phyloP scores from a whole-genome alignment of 2,797 vertebrate species.

The Melanotaenia maccullochi region DNA sequence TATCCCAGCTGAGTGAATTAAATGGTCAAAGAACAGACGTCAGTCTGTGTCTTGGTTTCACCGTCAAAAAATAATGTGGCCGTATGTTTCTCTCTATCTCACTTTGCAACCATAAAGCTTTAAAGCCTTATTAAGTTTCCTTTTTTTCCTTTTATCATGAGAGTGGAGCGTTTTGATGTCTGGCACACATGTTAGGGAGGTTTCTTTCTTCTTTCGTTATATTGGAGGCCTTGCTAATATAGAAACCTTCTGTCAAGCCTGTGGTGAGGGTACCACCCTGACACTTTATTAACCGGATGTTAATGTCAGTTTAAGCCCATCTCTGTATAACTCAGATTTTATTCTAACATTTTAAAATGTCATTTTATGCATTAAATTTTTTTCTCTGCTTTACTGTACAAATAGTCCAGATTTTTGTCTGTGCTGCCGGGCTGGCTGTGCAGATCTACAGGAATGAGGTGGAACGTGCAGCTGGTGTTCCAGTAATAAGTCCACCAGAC shows the following conservation, averaged over 20 bases:
- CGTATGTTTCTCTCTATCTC: slow-evolving; percentile 51
- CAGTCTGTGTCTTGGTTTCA: slow-evolving; percentile 47
- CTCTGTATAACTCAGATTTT: slow-evolving; percentile 25
- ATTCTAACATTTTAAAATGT: slow-evolving; percentile 26
- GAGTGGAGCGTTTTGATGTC: slow-evolving; percentile 69
- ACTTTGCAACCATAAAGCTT: slow-evolving; percentile 69
- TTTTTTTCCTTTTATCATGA: slow-evolving; percentile 47
- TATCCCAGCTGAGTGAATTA: slow-evolving; percentile 52
- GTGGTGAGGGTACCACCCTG: slow-evolving; percentile 24
- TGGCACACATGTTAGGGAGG: slow-evolving; percentile 58
- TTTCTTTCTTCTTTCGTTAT: slow-evolving; percentile 56
- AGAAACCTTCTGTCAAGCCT: slow-evolving; percentile 63
- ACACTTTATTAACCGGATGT: slow-evolving; percentile 50
- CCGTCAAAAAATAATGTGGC: slow-evolving; percentile 49
- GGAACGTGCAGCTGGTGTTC: slow-evolving; percentile 12
- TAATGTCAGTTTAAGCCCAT: slow-evolving; percentile 38
- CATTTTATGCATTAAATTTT: slow-evolving; percentile 23
- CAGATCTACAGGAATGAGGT: slow-evolving; percentile 27
- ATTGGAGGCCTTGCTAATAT: slow-evolving; percentile 58
- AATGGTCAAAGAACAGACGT: slow-evolving; percentile 37
- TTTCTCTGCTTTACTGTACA: slow-evolving; percentile 26
- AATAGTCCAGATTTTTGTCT: slow-evolving; percentile 31
- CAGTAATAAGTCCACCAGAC: slow-evolving; percentile 32
- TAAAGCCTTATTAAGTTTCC: slow-evolving; percentile 64
- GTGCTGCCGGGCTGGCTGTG: slow-evolving; percentile 16